Evolutionary conservation across 2,888 invertebrate genomes (phyloP).

Genomic region (Agonopterix arenella): DNA sequence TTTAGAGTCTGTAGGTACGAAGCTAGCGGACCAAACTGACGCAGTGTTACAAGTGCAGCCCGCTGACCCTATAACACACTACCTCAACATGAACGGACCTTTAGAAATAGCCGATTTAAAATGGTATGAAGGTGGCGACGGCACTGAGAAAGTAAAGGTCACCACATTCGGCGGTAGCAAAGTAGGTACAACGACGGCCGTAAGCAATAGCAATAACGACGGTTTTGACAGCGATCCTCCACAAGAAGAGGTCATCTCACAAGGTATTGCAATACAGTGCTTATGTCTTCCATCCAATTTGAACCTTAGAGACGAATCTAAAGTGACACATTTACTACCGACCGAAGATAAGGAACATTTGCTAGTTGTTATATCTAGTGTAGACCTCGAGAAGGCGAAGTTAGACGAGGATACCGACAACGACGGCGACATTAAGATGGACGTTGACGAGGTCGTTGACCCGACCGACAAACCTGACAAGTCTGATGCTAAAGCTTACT

Average conservation of each 20-base stretch:
- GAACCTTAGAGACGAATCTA: constrained; percentile 64
- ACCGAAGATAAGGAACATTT: constrained; percentile 83
- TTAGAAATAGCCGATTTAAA: constrained; percentile 66
- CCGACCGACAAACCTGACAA: constrained; percentile 34
- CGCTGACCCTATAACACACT: constrained; percentile 55
- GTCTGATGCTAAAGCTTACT: constrained; percentile 51
- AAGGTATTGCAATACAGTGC: constrained; percentile 76
- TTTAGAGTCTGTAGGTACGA: constrained; percentile 59
- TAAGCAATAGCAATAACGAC: constrained; percentile 61
- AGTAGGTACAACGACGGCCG: constrained; percentile 52
- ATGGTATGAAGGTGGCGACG: constrained; percentile 63
- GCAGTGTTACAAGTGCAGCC: constrained; percentile 39
- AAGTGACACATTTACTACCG: constrained; percentile 80
- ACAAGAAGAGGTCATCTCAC: constrained; percentile 57
- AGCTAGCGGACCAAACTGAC: constrained; percentile 61
- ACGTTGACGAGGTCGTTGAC: constrained; percentile 52
- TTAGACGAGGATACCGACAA: constrained; percentile 45
- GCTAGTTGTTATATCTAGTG: constrained; percentile 74
- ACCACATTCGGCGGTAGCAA: constrained; percentile 51
- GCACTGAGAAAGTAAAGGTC: constrained; percentile 56
- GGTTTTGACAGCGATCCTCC: constrained; percentile 67
- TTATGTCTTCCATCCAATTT: constrained; percentile 70
- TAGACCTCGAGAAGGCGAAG: constrained; percentile 49
- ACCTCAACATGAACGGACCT: constrained; percentile 64
- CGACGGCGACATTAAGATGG: constrained; percentile 64